Evolutionary conservation across 2,888 invertebrate species (phyloP).

Genomic region (Tetheella fluctuosa): DNA sequence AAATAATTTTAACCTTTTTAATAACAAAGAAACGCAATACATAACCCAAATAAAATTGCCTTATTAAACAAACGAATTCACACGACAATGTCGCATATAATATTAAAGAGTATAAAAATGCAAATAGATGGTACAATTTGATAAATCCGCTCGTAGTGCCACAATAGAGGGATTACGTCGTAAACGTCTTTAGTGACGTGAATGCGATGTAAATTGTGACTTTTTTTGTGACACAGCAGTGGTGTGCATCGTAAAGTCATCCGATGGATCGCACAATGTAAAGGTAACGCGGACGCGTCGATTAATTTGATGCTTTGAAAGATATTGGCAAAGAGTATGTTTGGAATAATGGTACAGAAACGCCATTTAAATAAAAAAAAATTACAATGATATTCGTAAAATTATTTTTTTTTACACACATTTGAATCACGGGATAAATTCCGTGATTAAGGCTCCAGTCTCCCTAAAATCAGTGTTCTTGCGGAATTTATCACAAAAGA

Average conservation of each 20-base stretch:
- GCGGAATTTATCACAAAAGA: too few relatives aligned
- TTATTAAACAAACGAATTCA: background rate
- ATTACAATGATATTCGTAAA: too few relatives aligned
- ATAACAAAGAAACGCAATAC: too few relatives aligned
- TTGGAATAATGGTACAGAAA: background rate
- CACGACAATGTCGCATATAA: background rate
- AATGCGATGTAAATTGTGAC: constrained; percentile 29
- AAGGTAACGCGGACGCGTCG: constrained; percentile 42
- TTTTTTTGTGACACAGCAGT: constrained; percentile 33
- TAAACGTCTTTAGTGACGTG: constrained; percentile 24
- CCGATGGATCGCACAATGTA: constrained; percentile 44
- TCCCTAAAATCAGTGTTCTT: too few relatives aligned
- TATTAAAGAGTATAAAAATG: constrained; percentile 13
- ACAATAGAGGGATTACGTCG: constrained; percentile 23
- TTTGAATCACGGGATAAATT: too few relatives aligned
- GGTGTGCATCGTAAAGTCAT: constrained; percentile 48
- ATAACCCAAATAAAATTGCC: background rate
- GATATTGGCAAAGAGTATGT: constrained; percentile 46
- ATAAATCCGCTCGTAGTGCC: constrained; percentile 23
- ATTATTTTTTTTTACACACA: too few relatives aligned
- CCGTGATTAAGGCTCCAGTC: too few relatives aligned
- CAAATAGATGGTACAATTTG: constrained; percentile 22
- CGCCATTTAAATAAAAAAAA: background rate
- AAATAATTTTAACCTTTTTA: background rate
- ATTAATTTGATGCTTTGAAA: constrained; percentile 61